Percentiles rank a stretch among this genome's conserved stretches.
phyloP scores from a whole-genome alignment of 2,113 vertebrate species.

The Mobula birostris region DNA sequence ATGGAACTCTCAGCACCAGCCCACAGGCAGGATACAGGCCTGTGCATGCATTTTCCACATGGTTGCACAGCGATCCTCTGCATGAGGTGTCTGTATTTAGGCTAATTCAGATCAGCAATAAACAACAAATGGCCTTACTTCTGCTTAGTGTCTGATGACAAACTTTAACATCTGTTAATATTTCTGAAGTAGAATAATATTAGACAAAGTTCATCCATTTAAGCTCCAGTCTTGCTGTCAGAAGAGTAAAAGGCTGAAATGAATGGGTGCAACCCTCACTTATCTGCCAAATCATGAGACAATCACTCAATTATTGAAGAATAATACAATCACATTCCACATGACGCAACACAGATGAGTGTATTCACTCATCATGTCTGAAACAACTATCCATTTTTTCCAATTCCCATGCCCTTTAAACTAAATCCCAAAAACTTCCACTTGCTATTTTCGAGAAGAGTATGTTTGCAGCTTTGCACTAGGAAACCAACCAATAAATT shows the following conservation, averaged over 20 bases:
- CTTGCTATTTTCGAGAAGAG: not conserved
- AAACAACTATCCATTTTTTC: not conserved
- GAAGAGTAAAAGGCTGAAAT: not conserved
- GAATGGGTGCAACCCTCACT: not conserved
- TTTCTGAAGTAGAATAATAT: slow-evolving; percentile 8
- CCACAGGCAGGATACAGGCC: not conserved
- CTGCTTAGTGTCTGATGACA: slow-evolving; percentile 1
- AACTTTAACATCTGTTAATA: slow-evolving; percentile 6
- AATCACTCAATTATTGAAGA: slow-evolving; percentile 8
- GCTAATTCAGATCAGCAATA: not conserved
- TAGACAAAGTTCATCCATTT: not conserved
- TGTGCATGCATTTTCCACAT: not conserved
- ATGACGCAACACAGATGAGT: not conserved
- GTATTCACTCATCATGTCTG: not conserved
- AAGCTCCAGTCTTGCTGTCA: not conserved
- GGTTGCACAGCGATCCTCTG: not conserved
- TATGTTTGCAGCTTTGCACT: not conserved
- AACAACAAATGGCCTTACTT: not conserved
- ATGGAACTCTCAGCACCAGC: too few relatives aligned
- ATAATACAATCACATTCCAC: not conserved
- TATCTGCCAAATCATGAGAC: not conserved
- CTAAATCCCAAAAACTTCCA: not conserved
- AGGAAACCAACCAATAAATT: not conserved
- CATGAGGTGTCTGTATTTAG: not conserved
- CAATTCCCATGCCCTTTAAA: not conserved